These are phyloP conservation scores for Hydraecia micacea DNA, from an alignment of 2,888 invertebrate genomes.

Conservation along the genomic window DNA sequence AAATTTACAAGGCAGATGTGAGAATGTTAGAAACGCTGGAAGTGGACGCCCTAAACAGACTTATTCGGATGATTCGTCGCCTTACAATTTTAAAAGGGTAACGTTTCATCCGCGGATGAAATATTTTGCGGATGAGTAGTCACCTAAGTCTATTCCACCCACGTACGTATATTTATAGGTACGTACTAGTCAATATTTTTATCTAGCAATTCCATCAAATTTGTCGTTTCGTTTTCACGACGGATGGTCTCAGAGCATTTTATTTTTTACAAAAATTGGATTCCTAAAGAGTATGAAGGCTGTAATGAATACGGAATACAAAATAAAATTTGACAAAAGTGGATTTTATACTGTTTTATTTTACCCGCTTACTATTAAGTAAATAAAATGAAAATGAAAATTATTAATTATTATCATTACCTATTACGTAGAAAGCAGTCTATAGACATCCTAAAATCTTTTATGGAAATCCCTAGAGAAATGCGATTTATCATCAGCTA, in stretches of 20 bases:
- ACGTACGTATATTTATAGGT: neutral
- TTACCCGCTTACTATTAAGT: neutral
- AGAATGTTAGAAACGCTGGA: too few relatives aligned
- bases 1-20: too few relatives aligned
- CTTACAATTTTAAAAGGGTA: too few relatives aligned
- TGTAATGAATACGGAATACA: neutral
- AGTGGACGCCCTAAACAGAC: too few relatives aligned
- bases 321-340: neutral
- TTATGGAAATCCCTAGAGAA: neutral
- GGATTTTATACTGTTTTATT: neutral
- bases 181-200: conserved; percentile 8
- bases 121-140: too few relatives aligned
- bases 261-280: neutral
- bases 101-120: too few relatives aligned
- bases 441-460: neutral
- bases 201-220: conserved; percentile 19
- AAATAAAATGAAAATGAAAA: neutral
- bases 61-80: too few relatives aligned
- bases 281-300: neutral
- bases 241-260: neutral
- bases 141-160: neutral
- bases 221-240: conserved; percentile 14
- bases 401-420: neutral
- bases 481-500: neutral
- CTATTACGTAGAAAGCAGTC: neutral